Percentiles rank a stretch among this genome's conserved stretches.
These are phyloP conservation scores for Achlya flavicornis DNA, from an alignment of 2,888 invertebrate genomes.

Conservation along the genomic window DNA sequence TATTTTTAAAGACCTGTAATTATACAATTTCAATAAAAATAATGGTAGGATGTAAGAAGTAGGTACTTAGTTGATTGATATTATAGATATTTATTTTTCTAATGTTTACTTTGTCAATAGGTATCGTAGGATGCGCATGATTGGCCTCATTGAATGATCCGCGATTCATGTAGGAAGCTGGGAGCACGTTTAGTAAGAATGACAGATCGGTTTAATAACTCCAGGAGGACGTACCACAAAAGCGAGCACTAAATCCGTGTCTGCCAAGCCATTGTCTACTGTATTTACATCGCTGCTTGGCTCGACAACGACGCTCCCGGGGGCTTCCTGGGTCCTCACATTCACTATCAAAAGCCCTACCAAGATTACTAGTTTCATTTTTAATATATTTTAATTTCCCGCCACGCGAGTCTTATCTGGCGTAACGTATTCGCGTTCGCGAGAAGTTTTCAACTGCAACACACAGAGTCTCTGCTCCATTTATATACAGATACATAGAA, in stretches of 20 bases:
- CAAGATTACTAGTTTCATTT: conserved; percentile 50
- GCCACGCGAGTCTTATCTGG: conserved; percentile 42
- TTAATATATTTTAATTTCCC: conserved; percentile 45
- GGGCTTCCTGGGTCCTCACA: conserved; percentile 44
- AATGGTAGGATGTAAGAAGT: neutral
- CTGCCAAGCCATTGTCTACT: conserved; percentile 15
- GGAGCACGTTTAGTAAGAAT: conserved; percentile 41
- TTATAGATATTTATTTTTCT: neutral
- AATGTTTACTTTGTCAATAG: conserved; percentile 15
- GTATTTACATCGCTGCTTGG: conserved; percentile 39
- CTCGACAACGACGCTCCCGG: conserved; percentile 43
- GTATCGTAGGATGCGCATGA: conserved; percentile 20
- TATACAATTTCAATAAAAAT: neutral
- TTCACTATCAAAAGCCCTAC: conserved; percentile 43
- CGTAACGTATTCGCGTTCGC: conserved; percentile 65
- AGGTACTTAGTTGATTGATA: neutral
- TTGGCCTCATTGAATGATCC: conserved; percentile 32
- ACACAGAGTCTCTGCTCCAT: conserved; percentile 66
- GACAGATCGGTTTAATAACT: conserved; percentile 38
- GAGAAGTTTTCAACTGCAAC: conserved; percentile 74
- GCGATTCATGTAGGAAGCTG: conserved; percentile 40
- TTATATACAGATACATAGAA: conserved; percentile 76
- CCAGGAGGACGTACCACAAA: conserved; percentile 68
- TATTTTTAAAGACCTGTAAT: neutral
- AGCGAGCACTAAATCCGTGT: conserved; percentile 61